Evolutionary conservation across 1,140 invertebrate genomes (phyloP), one percentile per base, ranked within the genome.

Genomic region (Heliconius eleuchia): DNA sequence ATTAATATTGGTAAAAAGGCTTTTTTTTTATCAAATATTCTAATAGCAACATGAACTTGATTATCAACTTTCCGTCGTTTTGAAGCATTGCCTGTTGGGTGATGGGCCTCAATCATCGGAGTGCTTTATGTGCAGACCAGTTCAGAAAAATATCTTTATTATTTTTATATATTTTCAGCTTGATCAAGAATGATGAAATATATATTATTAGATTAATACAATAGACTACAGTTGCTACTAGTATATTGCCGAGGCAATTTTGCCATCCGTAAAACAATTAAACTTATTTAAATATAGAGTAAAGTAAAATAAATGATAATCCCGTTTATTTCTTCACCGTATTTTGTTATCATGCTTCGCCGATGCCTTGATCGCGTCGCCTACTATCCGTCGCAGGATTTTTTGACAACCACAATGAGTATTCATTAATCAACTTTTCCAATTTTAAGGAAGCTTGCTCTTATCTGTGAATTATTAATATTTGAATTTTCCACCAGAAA

Each of bases 361-460:
- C 72, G 30, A 37, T 71, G 74, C 76, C 71, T 77, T 74, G 79
- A 82, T 80, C 71, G 71, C 76, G 85, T 86, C 86, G 84, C 86
- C 86, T 81, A 79, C 85, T 85, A 88, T 87, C 84, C 88, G 82
- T 84, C 77, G 70, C 55, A 73, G 80, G 77, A 83, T 85, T 76
- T 86, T 83, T 76, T 87, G 87, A 85, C 86, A 85, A 77, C 78
- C 81, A 85, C 84, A 89, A 88, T 85, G 79, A 76, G 72, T 70
- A 86, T 89, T 91, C 89, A 90, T 93, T 89, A 91, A 91, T 92
- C 89, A 90, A 93, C 89, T 90, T 93, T 91, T 92, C 87, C 88
- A 92, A 92, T 92, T 92, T 87, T 80, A 83, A 85, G 85, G 83
- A 79, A 86, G 83, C 82, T 87, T 82, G 77, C 76, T 79, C 76